Conservation (phyloP, 2,797 vertebrate species). For the Sebastes taczanowskii region DNA sequence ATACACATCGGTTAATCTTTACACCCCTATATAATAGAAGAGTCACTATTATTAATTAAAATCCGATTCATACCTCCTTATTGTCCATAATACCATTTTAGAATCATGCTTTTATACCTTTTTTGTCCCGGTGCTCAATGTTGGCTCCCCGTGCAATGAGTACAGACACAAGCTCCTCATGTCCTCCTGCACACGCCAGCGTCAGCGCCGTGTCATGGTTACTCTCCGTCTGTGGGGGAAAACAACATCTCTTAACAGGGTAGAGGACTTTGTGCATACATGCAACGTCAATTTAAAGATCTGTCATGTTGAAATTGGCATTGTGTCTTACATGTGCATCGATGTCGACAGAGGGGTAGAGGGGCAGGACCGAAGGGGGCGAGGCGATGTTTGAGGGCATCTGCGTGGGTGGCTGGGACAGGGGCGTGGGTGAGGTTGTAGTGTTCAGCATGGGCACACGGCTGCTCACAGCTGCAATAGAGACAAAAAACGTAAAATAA, state of each 20-base stretch:
- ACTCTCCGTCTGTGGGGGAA: conserved; percentile 90
- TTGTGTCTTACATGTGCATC: conserved; percentile 92
- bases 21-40: not conserved
- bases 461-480: conserved; percentile 90
- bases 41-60: not conserved
- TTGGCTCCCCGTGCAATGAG: conserved; percentile 96
- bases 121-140: conserved; percentile 98
- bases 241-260: not conserved
- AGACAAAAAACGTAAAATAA: not conserved
- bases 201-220: conserved; percentile 99
- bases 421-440: conserved; percentile 86
- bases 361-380: conserved; percentile 89
- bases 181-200: conserved; percentile 95
- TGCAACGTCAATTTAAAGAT: not conserved
- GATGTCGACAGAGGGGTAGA: conserved; percentile 97
- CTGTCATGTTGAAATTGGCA: not conserved
- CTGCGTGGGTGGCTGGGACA: conserved; percentile 87
- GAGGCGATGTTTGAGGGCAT: conserved; percentile 84
- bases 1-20: too few relatives aligned
- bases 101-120: conserved; percentile 80
- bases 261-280: not conserved
- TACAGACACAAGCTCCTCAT: conserved; percentile 97
- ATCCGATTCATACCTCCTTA: not conserved
- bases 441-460: conserved; percentile 91
- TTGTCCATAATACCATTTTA: not conserved